Evolutionary conservation across 2,797 vertebrate species (phyloP).

Genomic region (Molossus molossus): DNA sequence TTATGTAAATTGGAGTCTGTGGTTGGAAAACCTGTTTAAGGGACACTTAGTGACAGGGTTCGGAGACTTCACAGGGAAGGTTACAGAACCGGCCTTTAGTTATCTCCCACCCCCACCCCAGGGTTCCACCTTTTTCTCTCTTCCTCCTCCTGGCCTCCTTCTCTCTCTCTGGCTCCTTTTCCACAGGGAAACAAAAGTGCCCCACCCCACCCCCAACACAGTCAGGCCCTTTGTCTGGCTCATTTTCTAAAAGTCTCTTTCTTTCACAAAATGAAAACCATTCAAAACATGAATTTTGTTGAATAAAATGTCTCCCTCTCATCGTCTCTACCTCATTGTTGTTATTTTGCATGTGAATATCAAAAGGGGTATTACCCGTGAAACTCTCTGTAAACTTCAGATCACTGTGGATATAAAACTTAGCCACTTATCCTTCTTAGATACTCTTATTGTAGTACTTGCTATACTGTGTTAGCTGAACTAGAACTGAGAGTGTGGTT

Average conservation of each 20-base stretch:
- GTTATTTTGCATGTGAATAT: neutral
- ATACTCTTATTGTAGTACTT: neutral
- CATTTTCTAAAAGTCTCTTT: neutral
- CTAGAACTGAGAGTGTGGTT: neutral
- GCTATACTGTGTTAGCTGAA: neutral
- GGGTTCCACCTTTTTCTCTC: fast-evolving
- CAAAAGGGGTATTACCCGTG: neutral
- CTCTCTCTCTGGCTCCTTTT: neutral
- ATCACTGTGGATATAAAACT: neutral
- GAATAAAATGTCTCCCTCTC: neutral
- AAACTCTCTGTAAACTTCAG: neutral
- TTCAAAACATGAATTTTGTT: neutral
- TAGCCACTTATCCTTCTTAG: neutral
- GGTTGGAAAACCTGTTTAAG: neutral
- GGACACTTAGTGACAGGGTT: neutral
- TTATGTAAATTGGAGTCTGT: neutral
- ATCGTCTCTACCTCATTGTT: neutral
- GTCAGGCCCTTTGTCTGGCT: neutral
- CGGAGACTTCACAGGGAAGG: neutral
- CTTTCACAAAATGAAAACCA: neutral
- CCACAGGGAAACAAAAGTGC: neutral
- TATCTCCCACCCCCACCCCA: no score
- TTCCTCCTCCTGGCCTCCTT: neutral
- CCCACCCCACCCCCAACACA: neutral
- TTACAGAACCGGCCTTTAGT: neutral